Percentiles rank a stretch among this genome's conserved stretches.
Evolutionary conservation across 1,140 invertebrate genomes (phyloP).

Genomic region (Homalodisca vitripennis): DNA sequence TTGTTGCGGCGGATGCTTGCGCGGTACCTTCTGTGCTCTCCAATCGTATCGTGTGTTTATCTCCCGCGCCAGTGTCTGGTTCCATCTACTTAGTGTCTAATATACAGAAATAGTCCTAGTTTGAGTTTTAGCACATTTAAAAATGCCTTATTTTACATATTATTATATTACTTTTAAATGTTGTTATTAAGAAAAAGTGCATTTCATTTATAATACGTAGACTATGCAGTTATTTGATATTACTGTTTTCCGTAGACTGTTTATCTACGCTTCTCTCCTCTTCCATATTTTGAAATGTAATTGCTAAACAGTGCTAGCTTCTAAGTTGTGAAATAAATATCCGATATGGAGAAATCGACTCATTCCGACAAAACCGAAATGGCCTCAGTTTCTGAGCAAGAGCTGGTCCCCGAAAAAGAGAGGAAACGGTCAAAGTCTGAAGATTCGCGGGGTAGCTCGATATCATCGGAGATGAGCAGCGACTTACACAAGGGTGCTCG

Average conservation of each 20-base stretch:
- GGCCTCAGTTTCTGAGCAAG: neutral
- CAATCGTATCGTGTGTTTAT: neutral
- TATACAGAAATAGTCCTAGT: no score
- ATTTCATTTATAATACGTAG: no score
- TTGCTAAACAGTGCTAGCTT: neutral
- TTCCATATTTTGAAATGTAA: neutral
- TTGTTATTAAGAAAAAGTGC: no score
- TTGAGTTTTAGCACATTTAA: no score
- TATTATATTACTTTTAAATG: no score
- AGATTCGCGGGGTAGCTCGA: neutral
- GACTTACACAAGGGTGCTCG: neutral
- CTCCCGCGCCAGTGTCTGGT: neutral
- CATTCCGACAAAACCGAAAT: neutral
- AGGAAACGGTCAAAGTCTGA: constrained; percentile 5
- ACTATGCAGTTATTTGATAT: neutral
- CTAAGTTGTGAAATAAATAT: neutral
- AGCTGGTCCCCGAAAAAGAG: neutral
- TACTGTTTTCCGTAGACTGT: neutral
- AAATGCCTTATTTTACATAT: no score
- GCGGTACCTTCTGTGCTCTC: neutral
- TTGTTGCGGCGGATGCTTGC: neutral
- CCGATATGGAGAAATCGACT: neutral
- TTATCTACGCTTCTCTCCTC: neutral
- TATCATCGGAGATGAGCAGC: neutral
- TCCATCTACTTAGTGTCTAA: neutral